Conservation (phyloP, 2,113 vertebrate species). For the Pristiophorus japonicus region DNA sequence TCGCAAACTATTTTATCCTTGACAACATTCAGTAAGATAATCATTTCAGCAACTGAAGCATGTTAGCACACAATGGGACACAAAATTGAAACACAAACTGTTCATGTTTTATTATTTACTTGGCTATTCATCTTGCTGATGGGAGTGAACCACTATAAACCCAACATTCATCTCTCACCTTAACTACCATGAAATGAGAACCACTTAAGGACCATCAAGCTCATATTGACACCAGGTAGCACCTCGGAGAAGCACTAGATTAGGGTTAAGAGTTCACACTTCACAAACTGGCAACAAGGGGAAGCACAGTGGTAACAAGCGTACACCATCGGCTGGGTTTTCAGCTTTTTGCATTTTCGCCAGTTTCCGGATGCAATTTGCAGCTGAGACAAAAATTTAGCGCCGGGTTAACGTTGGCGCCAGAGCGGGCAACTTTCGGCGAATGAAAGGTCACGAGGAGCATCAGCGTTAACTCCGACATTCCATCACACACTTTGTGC, state of each 20-base stretch:
- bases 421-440: no score
- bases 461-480: no score
- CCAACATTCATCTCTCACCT: background rate
- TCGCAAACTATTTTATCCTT: background rate
- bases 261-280: background rate
- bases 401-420: no score
- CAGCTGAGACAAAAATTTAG: no score
- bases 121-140: background rate
- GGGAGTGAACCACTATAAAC: background rate
- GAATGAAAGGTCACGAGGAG: no score
- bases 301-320: background rate
- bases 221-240: background rate
- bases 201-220: background rate
- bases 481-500: no score
- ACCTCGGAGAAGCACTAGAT: background rate
- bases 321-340: no score
- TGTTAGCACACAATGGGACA: background rate
- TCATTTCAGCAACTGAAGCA: background rate
- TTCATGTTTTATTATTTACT: background rate
- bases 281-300: background rate
- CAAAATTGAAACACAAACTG: background rate
- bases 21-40: background rate
- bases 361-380: no score
- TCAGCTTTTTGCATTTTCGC: no score
- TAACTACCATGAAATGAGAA: background rate